Evolutionary conservation across 2,113 vertebrate species (phyloP).

Genomic region (Prunella fulvescens): DNA sequence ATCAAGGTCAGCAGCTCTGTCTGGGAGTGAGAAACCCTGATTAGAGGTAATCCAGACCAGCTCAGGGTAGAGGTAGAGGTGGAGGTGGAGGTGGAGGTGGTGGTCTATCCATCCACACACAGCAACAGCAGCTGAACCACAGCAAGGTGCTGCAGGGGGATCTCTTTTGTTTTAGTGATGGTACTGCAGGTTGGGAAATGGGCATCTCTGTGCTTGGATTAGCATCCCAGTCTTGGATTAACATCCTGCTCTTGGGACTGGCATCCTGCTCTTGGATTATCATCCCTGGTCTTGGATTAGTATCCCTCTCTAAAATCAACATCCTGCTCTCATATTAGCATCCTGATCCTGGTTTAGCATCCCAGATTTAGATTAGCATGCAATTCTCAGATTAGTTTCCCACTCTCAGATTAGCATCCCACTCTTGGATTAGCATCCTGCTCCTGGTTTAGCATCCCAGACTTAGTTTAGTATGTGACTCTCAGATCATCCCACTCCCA

Average conservation of each 20-base stretch:
- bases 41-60: not conserved
- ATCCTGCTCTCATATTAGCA: not conserved
- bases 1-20: not conserved
- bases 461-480: not conserved
- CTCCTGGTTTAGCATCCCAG: not conserved
- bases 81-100: not conserved
- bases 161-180: not conserved
- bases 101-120: not conserved
- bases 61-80: too few species aligned
- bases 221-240: too few species aligned
- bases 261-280: not conserved
- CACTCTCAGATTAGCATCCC: not conserved
- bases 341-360: not conserved
- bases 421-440: not conserved
- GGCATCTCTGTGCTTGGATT: not conserved
- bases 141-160: accelerated
- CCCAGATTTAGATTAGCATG: not conserved
- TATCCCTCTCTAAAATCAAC: not conserved
- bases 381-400: accelerated
- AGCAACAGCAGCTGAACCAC: accelerated
- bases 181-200: accelerated
- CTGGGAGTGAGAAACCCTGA: not conserved
- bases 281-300: not conserved
- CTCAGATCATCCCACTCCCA: too few species aligned
- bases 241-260: not conserved